A percentile compares a stretch with the other conserved stretches of the same genome.
Conservation (phyloP, 2,888 invertebrate species). For the Lepeophtheirus nordmannii region DNA sequence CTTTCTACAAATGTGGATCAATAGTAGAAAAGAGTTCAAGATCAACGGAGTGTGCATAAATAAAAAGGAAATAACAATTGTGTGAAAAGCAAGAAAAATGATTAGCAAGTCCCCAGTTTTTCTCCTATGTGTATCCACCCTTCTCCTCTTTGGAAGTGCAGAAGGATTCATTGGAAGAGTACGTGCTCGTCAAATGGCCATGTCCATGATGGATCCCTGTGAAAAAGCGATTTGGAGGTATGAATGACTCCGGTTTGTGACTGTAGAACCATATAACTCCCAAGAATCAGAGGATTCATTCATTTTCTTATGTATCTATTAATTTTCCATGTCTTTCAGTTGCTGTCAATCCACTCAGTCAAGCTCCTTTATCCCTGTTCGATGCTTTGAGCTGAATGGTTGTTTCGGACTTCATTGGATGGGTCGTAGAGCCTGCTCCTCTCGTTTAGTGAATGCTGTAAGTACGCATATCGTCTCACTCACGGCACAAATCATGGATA, state of each 20-base stretch:
- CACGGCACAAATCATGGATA: neutral
- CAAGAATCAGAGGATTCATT: neutral
- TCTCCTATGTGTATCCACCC: too few species aligned
- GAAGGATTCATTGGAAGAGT: neutral
- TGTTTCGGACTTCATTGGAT: constrained; percentile 3
- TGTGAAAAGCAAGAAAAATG: too few species aligned
- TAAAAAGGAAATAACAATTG: too few species aligned
- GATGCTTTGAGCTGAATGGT: constrained; percentile 1
- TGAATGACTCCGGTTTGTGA: too few species aligned
- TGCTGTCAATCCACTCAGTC: neutral
- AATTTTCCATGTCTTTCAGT: neutral
- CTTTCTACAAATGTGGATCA: too few species aligned
- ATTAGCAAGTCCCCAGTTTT: too few species aligned
- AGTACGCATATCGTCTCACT: neutral
- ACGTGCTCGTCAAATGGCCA: neutral
- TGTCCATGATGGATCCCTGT: neutral
- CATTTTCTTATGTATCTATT: neutral
- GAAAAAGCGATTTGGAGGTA: neutral
- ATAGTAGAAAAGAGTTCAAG: too few species aligned
- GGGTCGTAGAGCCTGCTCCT: neutral
- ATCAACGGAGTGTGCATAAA: too few species aligned
- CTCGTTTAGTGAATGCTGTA: neutral
- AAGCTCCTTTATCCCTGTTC: neutral
- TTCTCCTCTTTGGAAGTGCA: neutral
- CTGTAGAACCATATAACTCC: neutral